Conservation (phyloP, 2,888 invertebrate genomes). For the Cataglyphis rosenhaueri region DNA sequence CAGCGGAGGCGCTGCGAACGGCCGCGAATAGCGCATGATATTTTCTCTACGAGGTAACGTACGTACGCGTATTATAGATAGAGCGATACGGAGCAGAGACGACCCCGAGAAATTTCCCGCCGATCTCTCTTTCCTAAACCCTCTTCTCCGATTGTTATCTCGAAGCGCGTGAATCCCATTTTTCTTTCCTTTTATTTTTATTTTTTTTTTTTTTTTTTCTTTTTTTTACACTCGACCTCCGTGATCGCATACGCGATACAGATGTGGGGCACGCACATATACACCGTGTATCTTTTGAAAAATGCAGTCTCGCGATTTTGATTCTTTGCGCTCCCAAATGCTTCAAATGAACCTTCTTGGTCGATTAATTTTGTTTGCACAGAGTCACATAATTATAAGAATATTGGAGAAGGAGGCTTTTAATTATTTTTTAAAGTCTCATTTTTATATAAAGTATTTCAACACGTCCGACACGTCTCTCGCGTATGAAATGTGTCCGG, state of each 20-base stretch:
- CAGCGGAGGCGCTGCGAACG: conserved; percentile 66
- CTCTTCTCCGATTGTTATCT: too few relatives aligned
- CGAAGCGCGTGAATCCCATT: too few relatives aligned
- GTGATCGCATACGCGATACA: not conserved
- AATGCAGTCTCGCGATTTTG: not conserved
- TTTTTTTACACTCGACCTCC: not conserved
- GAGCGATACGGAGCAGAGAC: too few relatives aligned
- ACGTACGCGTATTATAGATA: not conserved
- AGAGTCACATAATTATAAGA: not conserved
- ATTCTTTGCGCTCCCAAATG: too few relatives aligned
- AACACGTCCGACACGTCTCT: not conserved
- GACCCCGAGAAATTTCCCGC: too few relatives aligned
- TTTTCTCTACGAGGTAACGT: conserved; percentile 22
- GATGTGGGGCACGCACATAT: not conserved
- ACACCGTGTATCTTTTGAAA: not conserved
- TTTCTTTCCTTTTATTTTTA: too few relatives aligned
- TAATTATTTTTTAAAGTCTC: not conserved
- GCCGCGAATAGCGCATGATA: conserved; percentile 47
- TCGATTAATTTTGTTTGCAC: not conserved
- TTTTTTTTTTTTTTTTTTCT: not conserved
- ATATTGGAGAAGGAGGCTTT: not conserved
- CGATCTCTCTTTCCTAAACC: not conserved
- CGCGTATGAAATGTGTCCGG: not conserved
- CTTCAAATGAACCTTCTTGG: not conserved
- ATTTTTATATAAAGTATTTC: not conserved